These are phyloP conservation scores for Megamerina dolium DNA, from an alignment of 2,888 invertebrate genomes.

Conservation along the genomic window DNA sequence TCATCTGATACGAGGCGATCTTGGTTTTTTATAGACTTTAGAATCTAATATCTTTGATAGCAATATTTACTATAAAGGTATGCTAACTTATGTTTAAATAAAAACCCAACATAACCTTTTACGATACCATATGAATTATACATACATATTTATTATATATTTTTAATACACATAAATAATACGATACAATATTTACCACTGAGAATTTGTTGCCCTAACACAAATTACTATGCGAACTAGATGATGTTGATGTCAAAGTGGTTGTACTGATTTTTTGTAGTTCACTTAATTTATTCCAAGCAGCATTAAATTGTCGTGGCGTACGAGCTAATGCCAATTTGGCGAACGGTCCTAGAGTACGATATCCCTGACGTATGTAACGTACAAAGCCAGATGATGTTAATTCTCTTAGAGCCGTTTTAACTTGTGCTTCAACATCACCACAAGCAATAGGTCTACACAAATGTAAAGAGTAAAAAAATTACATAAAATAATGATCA, in stretches of 20 bases:
- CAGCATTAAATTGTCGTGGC: slow-evolving; percentile 31
- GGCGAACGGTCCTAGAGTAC: slow-evolving; percentile 45
- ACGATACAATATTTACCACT: no score
- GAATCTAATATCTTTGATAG: no score
- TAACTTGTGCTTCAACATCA: slow-evolving; percentile 42
- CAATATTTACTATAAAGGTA: no score
- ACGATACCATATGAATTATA: no score
- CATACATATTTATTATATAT: no score
- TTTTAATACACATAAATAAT: no score
- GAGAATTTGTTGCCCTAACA: no score
- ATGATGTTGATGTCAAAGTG: slow-evolving; percentile 18
- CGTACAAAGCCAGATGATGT: slow-evolving; percentile 38
- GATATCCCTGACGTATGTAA: slow-evolving; percentile 35
- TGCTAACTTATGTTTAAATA: no score
- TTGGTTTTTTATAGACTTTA: no score
- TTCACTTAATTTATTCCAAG: slow-evolving; percentile 40
- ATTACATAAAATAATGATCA: not conserved
- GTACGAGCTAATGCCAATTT: slow-evolving; percentile 39
- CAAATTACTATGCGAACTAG: no score
- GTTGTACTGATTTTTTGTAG: slow-evolving; percentile 31
- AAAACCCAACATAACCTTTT: no score
- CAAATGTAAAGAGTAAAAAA: not conserved
- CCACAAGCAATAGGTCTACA: slow-evolving; percentile 39
- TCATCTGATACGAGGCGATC: no score
- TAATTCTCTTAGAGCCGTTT: slow-evolving; percentile 36